These are phyloP conservation scores for Acipenser ruthenus DNA, from an alignment of 2,797 vertebrate species.

Conservation along the genomic window DNA sequence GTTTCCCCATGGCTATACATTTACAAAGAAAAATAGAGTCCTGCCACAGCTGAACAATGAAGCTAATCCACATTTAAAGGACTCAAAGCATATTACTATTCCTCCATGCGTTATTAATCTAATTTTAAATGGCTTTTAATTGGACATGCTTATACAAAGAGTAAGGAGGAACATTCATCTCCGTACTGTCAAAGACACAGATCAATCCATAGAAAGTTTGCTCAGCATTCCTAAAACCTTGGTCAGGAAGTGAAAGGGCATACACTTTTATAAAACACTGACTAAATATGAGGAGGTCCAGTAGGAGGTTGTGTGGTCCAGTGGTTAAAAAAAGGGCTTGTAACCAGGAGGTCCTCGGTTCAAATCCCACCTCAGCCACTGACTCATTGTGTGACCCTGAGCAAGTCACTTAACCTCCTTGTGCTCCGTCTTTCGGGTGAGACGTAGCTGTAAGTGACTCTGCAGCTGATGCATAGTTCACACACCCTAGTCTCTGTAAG, in stretches of 20 bases:
- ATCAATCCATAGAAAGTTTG: background rate
- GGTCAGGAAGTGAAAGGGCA: background rate
- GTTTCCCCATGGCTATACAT: too few relatives aligned
- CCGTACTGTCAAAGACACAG: background rate
- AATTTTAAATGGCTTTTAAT: constrained; percentile 3
- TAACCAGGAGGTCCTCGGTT: too few relatives aligned
- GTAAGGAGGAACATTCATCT: background rate
- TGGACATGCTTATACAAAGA: background rate
- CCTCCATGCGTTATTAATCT: background rate
- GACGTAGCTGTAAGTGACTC: too few relatives aligned
- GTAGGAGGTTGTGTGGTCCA: too few relatives aligned
- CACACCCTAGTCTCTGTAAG: too few relatives aligned
- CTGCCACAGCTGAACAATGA: background rate
- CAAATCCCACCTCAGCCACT: too few relatives aligned
- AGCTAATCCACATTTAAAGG: background rate
- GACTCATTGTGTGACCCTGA: too few relatives aligned
- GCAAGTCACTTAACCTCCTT: too few relatives aligned
- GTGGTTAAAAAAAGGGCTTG: too few relatives aligned
- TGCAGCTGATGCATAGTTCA: too few relatives aligned
- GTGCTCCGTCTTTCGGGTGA: too few relatives aligned
- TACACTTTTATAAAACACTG: background rate
- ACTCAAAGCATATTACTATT: background rate
- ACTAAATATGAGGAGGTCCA: too few relatives aligned
- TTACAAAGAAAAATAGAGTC: background rate
- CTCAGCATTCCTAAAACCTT: background rate